Base-by-base conservation (phyloP, 2,113 vertebrate species). In the Dinomys branickii region DNA sequence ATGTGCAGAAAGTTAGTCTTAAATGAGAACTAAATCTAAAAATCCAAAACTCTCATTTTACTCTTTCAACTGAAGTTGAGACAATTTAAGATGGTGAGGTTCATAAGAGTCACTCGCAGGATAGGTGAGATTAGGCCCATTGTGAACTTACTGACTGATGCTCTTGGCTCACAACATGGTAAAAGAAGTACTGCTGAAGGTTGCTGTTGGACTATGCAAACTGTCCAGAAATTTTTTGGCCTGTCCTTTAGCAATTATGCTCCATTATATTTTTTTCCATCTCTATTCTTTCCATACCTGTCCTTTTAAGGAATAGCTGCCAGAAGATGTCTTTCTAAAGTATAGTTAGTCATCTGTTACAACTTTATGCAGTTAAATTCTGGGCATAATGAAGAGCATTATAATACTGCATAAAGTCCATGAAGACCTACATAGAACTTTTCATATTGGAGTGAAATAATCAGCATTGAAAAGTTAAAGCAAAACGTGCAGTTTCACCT, bases 291-390 rank as follows among this genome's bases (percentile, higher is more conserved):
- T 65, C 26, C 7, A 85, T 14, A 94, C 77, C 71, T 96, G 67
- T 95, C 16, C 47, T 85, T 91, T 94, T 59, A 88, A 95, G 20
- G 50, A 85, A 78, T 65, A 14, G 7, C 44, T 89, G 16, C n/a
- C 91, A 94, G 71, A 75, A 88, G 41, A 88, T 77, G 56, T 88
- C 52, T 80, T 88, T 95, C 85, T 59, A 59, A 91, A 85, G 78
- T 82, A 54, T 38, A 95, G 86, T 94, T 97, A 94, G 59, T 38
- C 52, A 95, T 90, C 41, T 88, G 63, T 65, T 85, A 78, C 12
- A 94, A 41, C 9, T 93, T 92, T 94, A 88, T 94, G 59, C 35
- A 67, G 59, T 52, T 88, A 90, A 84, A 94, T 97, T 90, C 69
- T 95, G 50, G 88, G 75, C 78, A 85, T 91, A 86, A 88, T 78